These are phyloP conservation scores for Lysandra bellargus DNA, from an alignment of 2,888 invertebrate genomes.

Conservation along the genomic window DNA sequence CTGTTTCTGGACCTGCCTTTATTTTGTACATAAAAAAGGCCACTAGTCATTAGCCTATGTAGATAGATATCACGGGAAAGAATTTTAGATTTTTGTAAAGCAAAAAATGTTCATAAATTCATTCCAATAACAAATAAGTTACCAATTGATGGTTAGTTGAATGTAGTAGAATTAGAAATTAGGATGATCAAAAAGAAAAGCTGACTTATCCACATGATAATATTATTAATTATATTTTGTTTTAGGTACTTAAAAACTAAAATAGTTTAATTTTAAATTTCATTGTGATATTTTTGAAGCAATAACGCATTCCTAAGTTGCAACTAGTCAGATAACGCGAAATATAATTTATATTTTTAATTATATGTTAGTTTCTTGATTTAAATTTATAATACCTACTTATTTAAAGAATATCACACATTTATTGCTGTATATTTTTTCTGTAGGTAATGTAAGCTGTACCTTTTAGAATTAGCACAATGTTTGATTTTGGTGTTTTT, in stretches of 20 bases:
- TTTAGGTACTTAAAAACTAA: neutral
- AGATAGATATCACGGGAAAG: neutral
- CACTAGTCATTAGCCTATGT: neutral
- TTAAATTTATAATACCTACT: neutral
- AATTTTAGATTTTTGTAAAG: constrained; percentile 2
- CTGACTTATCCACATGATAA: neutral
- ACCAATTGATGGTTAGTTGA: neutral
- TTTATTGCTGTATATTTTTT: too few relatives aligned
- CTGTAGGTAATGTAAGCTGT: too few relatives aligned
- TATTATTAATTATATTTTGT: neutral
- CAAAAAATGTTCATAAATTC: neutral
- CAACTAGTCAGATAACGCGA: neutral
- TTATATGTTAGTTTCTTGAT: neutral
- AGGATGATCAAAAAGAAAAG: neutral
- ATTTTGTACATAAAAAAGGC: neutral
- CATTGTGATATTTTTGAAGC: neutral
- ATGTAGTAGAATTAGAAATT: neutral
- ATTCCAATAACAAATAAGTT: neutral
- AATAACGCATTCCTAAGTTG: neutral
- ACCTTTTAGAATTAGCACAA: too few relatives aligned
- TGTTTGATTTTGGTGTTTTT: too few relatives aligned
- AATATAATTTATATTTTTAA: neutral
- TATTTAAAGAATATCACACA: too few relatives aligned
- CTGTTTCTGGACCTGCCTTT: neutral
- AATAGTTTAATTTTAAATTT: neutral